Conservation (phyloP, 2,113 vertebrate species). For the Nibea albiflora region DNA sequence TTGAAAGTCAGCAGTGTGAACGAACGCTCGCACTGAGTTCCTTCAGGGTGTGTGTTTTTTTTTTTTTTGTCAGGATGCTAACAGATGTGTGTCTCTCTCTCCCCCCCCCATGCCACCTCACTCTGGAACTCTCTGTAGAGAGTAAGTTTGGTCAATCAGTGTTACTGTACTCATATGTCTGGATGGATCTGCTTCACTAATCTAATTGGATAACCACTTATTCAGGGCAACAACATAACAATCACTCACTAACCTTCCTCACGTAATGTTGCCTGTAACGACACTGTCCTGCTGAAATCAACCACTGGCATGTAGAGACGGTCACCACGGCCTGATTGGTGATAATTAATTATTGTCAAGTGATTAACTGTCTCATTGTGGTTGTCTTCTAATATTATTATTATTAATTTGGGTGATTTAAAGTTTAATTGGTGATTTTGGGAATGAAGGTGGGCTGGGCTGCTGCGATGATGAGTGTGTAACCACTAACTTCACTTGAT, state of each 20-base stretch:
- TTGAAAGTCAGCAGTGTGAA: conserved; percentile 2
- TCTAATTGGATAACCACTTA: conserved; percentile 44
- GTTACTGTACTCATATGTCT: conserved; percentile 75
- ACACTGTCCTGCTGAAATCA: conserved; percentile 30
- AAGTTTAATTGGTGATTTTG: conserved; percentile 37
- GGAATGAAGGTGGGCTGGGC: conserved; percentile 34
- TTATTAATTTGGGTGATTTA: conserved; percentile 38
- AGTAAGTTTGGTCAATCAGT: conserved; percentile 92
- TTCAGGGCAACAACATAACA: conserved; percentile 37
- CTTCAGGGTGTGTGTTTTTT: conserved; percentile 13
- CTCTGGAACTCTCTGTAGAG: conserved; percentile 98
- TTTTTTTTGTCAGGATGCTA: conserved; percentile 64
- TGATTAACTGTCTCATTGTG: conserved; percentile 8
- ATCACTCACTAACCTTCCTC: conserved; percentile 68
- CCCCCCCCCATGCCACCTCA: conserved; percentile 86
- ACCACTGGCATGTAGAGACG: conserved; percentile 37
- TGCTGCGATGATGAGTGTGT: conserved; percentile 37
- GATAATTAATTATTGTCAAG: neutral
- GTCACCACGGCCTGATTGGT: conserved; percentile 26
- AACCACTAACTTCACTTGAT: conserved; percentile 58
- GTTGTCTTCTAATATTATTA: conserved; percentile 21
- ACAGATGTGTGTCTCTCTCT: conserved; percentile 87
- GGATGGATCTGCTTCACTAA: conserved; percentile 73
- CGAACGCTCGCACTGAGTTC: conserved; percentile 10
- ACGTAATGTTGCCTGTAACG: conserved; percentile 25